Evolutionary conservation across 2,888 invertebrate genomes (phyloP).

Genomic region (Flexamia atlantica): DNA sequence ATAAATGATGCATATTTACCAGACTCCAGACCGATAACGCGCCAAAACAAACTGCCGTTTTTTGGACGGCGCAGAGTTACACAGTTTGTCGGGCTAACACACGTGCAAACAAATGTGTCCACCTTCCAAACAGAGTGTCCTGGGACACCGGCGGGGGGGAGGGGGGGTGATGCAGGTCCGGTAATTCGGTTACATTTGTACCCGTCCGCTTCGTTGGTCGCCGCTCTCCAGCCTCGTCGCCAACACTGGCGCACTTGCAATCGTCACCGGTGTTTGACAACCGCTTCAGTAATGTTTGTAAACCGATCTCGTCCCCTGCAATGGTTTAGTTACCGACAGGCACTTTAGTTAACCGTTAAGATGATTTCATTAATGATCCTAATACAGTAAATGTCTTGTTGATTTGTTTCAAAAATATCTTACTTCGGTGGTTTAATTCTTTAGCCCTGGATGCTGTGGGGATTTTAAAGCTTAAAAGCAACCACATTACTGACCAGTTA

Average conservation of each 20-base stretch:
- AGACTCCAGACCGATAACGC: neutral
- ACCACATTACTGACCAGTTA: no score
- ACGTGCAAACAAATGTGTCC: conserved; percentile 28
- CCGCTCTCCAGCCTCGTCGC: neutral
- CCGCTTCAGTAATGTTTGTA: neutral
- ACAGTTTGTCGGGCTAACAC: neutral
- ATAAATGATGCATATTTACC: no score
- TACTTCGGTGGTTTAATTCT: no score
- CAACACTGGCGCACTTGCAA: neutral
- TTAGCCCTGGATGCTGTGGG: no score
- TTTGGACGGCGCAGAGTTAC: neutral
- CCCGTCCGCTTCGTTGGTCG: conserved; percentile 14
- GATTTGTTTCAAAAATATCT: no score
- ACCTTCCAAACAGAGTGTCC: conserved; percentile 4
- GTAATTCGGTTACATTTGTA: conserved; percentile 38
- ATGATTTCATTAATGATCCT: no score
- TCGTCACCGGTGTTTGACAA: neutral
- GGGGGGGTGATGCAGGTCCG: conserved; percentile 11
- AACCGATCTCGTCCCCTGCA: neutral
- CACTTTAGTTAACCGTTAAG: no score
- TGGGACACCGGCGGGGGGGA: neutral
- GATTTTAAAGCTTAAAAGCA: no score
- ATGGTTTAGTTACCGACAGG: no score
- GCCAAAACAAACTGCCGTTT: neutral
- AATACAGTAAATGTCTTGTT: no score